phyloP scores from a whole-genome alignment of 2,113 vertebrate species.

The Pavo muticus region DNA sequence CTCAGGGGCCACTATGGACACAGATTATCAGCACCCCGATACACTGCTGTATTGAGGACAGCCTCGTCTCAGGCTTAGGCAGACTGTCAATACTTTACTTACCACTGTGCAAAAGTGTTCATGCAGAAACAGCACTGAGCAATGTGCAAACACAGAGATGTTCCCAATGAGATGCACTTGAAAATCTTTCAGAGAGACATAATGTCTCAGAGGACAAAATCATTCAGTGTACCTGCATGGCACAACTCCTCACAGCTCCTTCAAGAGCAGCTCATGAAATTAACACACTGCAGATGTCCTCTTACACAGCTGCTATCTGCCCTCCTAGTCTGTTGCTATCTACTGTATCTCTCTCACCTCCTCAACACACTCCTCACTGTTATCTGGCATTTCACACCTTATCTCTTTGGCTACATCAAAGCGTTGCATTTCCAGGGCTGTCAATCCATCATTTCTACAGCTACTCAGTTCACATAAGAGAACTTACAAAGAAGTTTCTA shows the following conservation, averaged over 20 bases:
- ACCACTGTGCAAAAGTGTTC: neutral
- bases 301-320: neutral
- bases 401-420: neutral
- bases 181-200: neutral
- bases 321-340: neutral
- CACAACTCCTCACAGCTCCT: neutral
- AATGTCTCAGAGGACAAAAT: neutral
- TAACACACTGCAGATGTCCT: neutral
- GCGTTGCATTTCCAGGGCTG: neutral
- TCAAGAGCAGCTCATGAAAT: neutral
- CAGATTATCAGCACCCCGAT: neutral
- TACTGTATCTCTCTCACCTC: neutral
- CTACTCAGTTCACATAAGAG: neutral
- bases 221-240: neutral
- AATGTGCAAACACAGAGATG: neutral
- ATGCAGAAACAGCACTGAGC: neutral
- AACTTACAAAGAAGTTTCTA: neutral
- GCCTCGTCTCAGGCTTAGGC: neutral
- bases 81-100: neutral
- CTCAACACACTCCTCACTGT: neutral
- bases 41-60: neutral
- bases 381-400: neutral
- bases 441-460: neutral
- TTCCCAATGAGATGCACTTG: neutral
- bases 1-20: neutral